Conservation (phyloP, 2,888 invertebrate genomes). For the Crematogaster levior region DNA sequence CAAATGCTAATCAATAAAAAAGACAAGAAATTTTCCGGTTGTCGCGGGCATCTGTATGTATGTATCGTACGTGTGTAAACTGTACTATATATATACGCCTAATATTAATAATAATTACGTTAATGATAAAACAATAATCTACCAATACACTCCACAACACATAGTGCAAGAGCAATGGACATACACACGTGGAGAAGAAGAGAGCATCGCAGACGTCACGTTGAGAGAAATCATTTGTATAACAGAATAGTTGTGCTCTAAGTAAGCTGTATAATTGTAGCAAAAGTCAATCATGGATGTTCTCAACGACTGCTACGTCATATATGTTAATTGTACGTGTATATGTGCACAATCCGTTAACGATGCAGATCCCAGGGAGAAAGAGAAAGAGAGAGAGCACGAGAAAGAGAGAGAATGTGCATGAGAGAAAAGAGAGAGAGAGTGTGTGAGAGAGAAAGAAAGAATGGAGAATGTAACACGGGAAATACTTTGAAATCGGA, state of each 20-base stretch:
- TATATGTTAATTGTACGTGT: slow-evolving; percentile 69
- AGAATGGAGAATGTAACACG: background rate
- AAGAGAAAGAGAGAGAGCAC: slow-evolving; percentile 1
- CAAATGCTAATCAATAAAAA: slow-evolving; percentile 6
- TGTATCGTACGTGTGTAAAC: slow-evolving; percentile 83
- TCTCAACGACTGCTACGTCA: slow-evolving; percentile 66
- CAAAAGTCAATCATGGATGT: slow-evolving; percentile 69
- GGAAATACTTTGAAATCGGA: slow-evolving; percentile 25
- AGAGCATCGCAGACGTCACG: slow-evolving; percentile 66
- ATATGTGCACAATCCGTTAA: slow-evolving; percentile 55
- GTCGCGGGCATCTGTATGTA: slow-evolving; percentile 79
- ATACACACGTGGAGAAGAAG: slow-evolving; percentile 39
- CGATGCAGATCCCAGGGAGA: slow-evolving; percentile 29
- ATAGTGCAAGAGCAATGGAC: slow-evolving; percentile 34
- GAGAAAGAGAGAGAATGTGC: slow-evolving; percentile 18
- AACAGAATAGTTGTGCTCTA: slow-evolving; percentile 56
- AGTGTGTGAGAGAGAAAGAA: background rate
- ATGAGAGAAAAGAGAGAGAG: background rate
- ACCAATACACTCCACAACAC: slow-evolving; percentile 61
- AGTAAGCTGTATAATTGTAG: slow-evolving; percentile 71
- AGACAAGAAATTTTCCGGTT: slow-evolving; percentile 17
- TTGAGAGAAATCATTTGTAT: slow-evolving; percentile 71
- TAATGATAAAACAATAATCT: slow-evolving; percentile 77
- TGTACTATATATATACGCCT: slow-evolving; percentile 81
- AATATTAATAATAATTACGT: slow-evolving; percentile 79